Evolutionary conservation across 2,113 vertebrate species (phyloP), one percentile per base, ranked within the genome.

Genomic region (Chaetops frenatus): DNA sequence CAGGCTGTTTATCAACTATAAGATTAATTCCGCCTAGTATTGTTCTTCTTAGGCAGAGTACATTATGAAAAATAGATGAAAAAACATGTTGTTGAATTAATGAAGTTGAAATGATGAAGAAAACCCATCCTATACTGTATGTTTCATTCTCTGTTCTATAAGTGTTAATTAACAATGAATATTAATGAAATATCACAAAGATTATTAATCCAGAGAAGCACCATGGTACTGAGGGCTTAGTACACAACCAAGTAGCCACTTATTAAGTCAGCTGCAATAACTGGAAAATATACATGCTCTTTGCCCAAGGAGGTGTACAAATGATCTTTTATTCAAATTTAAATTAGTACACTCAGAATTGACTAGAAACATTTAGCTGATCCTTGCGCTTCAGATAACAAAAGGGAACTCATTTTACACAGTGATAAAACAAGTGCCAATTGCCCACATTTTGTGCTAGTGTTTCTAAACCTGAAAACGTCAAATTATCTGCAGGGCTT

Each of bases 81-180:
- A 94, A 93, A 80, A 12, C 13, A 76, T 22, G 27, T 73, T 72
- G 36, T 42, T 83, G 71, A 92, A 90, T 88, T 94, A 85, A 92
- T 86, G 56, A 93, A 86, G 40, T 25, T 54, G 57, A 64, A 86
- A 90, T 20, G 6, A 82, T 22, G 12, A 67, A 82, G 81, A 88
- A 85, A 53, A 0, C 1, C 18, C 42, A 77, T 58, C 27, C 50
- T 73, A 66, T 74, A 77, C 10, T n/a, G 71, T 51, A 77, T 33
- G 81, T 93, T 81, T 86, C 38, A 11, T 83, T 77, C 83, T 71
- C 35, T 65, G 18, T 85, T 78, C 71, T 12, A 9, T 73, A 89
- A 78, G 25, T 50, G 64, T 95, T 92, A 96, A 93, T 92, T 95
- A 92, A 92, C 79, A 92, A 56, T 85, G 15, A 94, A 82, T 88